Conservation (phyloP, 2,113 vertebrate species). For the Stictonetta naevosa region DNA sequence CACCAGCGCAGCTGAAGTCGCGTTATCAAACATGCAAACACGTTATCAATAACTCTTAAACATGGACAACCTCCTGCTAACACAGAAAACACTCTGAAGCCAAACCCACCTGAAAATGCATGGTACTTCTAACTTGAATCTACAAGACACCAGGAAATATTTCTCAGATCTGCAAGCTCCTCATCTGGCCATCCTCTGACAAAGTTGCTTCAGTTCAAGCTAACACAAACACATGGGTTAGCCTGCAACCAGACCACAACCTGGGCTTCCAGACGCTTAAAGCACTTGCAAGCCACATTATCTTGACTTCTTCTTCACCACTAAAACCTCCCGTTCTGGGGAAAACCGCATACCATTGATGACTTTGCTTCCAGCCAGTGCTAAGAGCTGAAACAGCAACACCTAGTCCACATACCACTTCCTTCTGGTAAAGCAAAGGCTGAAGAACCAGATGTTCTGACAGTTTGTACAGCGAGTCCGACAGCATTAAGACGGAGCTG, state of each 20-base stretch:
- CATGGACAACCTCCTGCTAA: neutral
- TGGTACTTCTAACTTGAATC: neutral
- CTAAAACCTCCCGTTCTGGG: neutral
- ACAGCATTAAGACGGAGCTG: neutral
- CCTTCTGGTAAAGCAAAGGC: neutral
- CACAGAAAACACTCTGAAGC: neutral
- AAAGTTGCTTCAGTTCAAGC: neutral
- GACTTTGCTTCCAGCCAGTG: neutral
- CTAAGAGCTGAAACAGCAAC: neutral
- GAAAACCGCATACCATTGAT: neutral
- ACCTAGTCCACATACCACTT: fast-evolving
- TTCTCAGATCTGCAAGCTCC: neutral
- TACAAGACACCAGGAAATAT: neutral
- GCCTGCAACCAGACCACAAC: neutral
- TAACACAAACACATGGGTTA: fast-evolving
- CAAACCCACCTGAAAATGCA: fast-evolving
- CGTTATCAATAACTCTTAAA: neutral
- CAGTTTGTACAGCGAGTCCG: neutral
- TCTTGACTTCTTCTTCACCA: neutral
- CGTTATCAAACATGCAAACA: fast-evolving
- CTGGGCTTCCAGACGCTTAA: neutral
- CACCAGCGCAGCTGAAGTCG: neutral
- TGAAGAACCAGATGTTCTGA: neutral
- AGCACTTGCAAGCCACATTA: neutral
- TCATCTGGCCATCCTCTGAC: neutral